Base-by-base conservation (phyloP, 2,113 vertebrate genomes). In the Albula goreensis region DNA sequence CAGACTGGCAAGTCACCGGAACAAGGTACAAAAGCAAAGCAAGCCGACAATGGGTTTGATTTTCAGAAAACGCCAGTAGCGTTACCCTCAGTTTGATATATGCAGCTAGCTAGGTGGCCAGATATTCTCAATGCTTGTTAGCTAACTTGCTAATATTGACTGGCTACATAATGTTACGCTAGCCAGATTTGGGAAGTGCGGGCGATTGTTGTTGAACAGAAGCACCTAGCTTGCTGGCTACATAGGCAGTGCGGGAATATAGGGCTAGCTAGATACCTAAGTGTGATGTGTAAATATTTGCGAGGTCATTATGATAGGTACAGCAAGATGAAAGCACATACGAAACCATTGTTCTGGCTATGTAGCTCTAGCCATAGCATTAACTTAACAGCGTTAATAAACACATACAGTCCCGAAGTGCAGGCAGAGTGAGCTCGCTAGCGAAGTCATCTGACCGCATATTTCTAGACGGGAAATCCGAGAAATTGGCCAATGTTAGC, bases 11-110 rank as follows among this genome's bases (percentile, higher is more conserved):
- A 88, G 91, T 86, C 81, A 84, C 79, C 48, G 85, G 89, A 89
- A 88, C 87, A 86, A 90, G 91, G 90, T 91, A 91, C 88, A 80
- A 88, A 87, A 79, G 66, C 63, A 5, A 60, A 81, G 85, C 22
- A 84, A 85, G 74, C 2, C 81, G 82, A 48, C 66, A 60, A 41
- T 52, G 17, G 13, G 8, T 4, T 53, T 80, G 2, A 60, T 81
- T 31, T 13, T n/a, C 13, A 41, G 1, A 60, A 66, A 56, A 60
- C 41, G 25, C 17, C 78, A 15, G 52, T 66, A 22, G 22, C 60
- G 15, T 2, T 19, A 56, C 19, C 19, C 41, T n/a, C 17, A 53
- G 78, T 63, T n/a, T n/a, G 8, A 10, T 10, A 50, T 25, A 25
- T 85, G 22, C 57, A 51, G 13, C n/a, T 50, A 22, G 70, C 70